Conservation (phyloP, 2,797 vertebrate genomes). For the Brotula barbata region DNA sequence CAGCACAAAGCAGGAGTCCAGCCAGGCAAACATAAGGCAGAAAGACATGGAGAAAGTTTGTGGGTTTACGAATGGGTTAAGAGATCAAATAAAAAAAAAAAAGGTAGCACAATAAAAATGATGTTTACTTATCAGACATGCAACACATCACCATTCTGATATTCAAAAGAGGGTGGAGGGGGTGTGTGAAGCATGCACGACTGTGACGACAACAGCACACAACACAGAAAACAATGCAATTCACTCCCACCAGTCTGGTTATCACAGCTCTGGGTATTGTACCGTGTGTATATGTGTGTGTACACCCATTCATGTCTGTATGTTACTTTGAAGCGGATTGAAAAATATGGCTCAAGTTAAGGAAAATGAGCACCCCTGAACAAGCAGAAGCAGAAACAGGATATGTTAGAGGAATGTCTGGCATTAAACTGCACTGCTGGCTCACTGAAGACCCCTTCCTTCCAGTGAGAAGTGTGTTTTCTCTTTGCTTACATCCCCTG, state of each 20-base stretch:
- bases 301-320: not conserved
- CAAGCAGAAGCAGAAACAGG: not conserved
- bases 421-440: constrained; percentile 7
- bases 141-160: too few species aligned
- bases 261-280: constrained; percentile 7
- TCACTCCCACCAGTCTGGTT: constrained; percentile 15
- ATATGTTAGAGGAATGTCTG: not conserved
- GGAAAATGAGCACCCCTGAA: constrained; percentile 5
- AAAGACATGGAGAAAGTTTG: constrained; percentile 11
- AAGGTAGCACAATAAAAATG: not conserved
- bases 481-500: too few species aligned
- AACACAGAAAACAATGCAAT: constrained; percentile 30
- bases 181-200: constrained; percentile 30
- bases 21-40: constrained; percentile 12
- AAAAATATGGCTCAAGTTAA: constrained; percentile 1
- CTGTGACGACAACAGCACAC: constrained; percentile 32
- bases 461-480: too few species aligned
- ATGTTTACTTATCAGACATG: not conserved
- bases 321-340: not conserved
- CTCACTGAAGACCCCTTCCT: not conserved
- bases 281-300: not conserved
- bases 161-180: constrained; percentile 7
- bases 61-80: not conserved
- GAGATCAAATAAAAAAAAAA: constrained; percentile 20
- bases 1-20: constrained; percentile 18